Percentiles rank a stretch among this genome's conserved stretches.
phyloP scores from a whole-genome alignment of 2,888 invertebrate species.

The Nysson spinosus region DNA sequence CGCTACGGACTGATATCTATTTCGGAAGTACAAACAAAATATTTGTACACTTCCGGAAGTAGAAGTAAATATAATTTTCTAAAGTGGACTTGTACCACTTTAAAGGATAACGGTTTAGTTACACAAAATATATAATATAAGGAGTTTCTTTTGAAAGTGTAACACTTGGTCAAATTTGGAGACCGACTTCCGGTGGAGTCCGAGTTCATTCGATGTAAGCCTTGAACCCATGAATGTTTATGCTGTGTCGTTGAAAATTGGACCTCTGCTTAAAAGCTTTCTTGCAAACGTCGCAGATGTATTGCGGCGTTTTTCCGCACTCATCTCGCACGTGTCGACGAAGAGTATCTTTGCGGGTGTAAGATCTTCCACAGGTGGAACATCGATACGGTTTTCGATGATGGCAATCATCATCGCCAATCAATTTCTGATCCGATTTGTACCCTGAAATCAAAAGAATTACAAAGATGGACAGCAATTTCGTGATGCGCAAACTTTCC shows the following conservation, averaged over 20 bases:
- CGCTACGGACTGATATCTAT: no score
- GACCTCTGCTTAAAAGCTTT: conserved; percentile 83
- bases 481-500: background rate
- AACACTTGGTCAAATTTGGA: no score
- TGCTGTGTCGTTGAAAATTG: conserved; percentile 71
- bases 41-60: no score
- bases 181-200: no score
- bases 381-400: conserved; percentile 60
- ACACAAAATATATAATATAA: no score
- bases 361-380: conserved; percentile 66
- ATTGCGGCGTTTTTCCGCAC: conserved; percentile 85
- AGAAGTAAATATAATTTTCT: no score
- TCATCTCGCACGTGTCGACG: conserved; percentile 88
- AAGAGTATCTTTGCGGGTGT: conserved; percentile 83
- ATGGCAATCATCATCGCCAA: background rate
- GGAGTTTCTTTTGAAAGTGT: no score
- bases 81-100: no score
- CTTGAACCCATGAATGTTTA: conserved; percentile 61
- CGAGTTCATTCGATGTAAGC: conserved; percentile 13
- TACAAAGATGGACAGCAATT: conserved; percentile 5
- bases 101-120: no score
- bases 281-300: conserved; percentile 84
- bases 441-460: conserved; percentile 21
- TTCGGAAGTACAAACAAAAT: no score
- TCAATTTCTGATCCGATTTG: background rate